Evolutionary conservation across 2,113 vertebrate species (phyloP), one percentile per base, ranked within the genome.

Genomic region (Silurus meridionalis): DNA sequence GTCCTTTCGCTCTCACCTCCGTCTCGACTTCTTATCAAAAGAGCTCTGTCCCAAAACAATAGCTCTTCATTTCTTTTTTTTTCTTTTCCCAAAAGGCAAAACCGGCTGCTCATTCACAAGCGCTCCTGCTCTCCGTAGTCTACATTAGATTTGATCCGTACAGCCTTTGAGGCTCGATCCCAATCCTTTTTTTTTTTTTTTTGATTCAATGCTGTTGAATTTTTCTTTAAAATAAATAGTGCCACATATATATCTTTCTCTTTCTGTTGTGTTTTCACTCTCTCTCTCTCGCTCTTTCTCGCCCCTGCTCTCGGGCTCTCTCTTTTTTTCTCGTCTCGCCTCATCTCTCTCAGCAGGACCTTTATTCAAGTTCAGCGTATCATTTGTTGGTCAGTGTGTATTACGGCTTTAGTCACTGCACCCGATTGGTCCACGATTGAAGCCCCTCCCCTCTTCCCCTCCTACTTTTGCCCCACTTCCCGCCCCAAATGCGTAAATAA

Each of bases 271-370:
- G 28, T 37, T 37, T 23, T 19, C 60, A 28, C 37, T 61, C n/a
- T 37, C 60, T 28, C 25, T 80, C 63, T 53, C 25, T 63, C 61
- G 15, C 72, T 57, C 64, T 25, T 52, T 77, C 11, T 77, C 25
- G 55, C 28, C 25, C 8, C 60, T 66, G 82, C 15, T 10, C 84
- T 80, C 50, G 9, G 15, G 19, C 23, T 57, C 50, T 21, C 67
- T 25, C n/a, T 85, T 28, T 28, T 28, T n/a, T 48, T 60, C n/a
- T 69, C 46, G 25, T 61, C n/a, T n/a, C 61, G 2, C 7, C 23
- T 64, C 4, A 23, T 14, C 48, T 46, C 15, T 25, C 50, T 64
- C 93, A 93, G 90, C 92, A 91, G 89, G 90, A 89, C 66, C 75
- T 91, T 87, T 80, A 91, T 85, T 91, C 82, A 91, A 37, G 84